Base-by-base conservation (phyloP, 2,888 invertebrate species). In the Liopterus haemorrhoidalis region DNA sequence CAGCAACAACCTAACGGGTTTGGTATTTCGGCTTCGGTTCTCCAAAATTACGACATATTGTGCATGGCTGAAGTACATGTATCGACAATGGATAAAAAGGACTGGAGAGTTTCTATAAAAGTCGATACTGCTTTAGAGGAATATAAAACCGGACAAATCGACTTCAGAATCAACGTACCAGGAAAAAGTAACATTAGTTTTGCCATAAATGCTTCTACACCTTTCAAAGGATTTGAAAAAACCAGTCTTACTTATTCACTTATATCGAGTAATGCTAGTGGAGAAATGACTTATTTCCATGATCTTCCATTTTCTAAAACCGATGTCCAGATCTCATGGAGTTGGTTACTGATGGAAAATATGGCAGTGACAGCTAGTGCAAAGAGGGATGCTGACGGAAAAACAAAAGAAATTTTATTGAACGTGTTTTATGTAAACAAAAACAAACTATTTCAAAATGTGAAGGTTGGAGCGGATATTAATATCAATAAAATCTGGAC, bases 401-500 rank as follows among this genome's bases (percentile, higher is more conserved):
- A 62, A 8, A 57, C 62, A 0, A 72, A 73, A 44, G 63, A 70
- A 24, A 61, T 76, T 2, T 67, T 67, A 20, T 59, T 70, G 14
- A 66, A 68, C 22, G 59, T 70, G 1, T 76, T 70, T 56, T 77
- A 74, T 32, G 51, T 67, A 18, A 81, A 81, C 60, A 76, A 76
- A 0, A 66, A 69, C 12, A 68, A 69, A 49, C 64, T 61, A 8
- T 76, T 72, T 49, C 65, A 70, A 14, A 65, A 70, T 38, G 35
- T 81, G 2, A 62, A 70, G 24, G 50, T 70, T 1, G 78, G 79
- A 0, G 73, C 74, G 4, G 72, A 75, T 44, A 58, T 79, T 3
- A 70, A 74, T 51, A 66, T 80, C 4, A 75, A 81, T 55, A 61
- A 67, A 37, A 52, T 67, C 14, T 81, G 80, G 80, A 74, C 73